Evolutionary conservation across 2,888 invertebrate genomes (phyloP), one percentile per base, ranked within the genome.

Genomic region (Phrixothrix hirtus): DNA sequence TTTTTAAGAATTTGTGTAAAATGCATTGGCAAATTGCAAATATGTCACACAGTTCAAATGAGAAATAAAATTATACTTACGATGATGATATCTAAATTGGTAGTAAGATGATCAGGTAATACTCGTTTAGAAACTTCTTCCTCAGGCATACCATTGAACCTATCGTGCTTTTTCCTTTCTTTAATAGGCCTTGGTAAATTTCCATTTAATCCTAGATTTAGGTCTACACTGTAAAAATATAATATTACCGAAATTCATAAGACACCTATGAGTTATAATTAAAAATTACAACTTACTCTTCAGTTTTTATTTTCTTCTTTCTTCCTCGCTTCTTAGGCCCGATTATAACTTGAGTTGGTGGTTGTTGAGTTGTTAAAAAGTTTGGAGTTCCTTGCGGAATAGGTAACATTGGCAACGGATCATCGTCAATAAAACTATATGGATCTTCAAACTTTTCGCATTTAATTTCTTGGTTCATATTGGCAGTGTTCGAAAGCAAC

Each of bases 1-100:
- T n/a, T n/a, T n/a, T n/a, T n/a, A n/a, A n/a, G n/a, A n/a, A n/a
- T n/a, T n/a, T n/a, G n/a, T n/a, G n/a, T n/a, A n/a, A n/a, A n/a
- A n/a, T n/a, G n/a, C n/a, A n/a, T n/a, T n/a, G n/a, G n/a, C n/a
- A n/a, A n/a, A n/a, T n/a, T n/a, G n/a, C n/a, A n/a, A n/a, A n/a
- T n/a, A n/a, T n/a, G n/a, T n/a, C n/a, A n/a, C n/a, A n/a, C n/a
- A n/a, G n/a, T n/a, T n/a, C n/a, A n/a, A n/a, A n/a, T n/a, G n/a
- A n/a, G n/a, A n/a, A n/a, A n/a, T n/a, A n/a, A n/a, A n/a, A n/a
- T n/a, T n/a, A n/a, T 25, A 90, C 95, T 92, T 86, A 97, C 96
- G 83, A 97, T 95, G 77, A 97, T 89, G 79, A 97, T 95, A 83
- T 98, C 97, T 76, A 97, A 86, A 81, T 95, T 92, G 77, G 87